phyloP scores from a whole-genome alignment of 1,140 invertebrate species.

The Rhopalosiphum padi region DNA sequence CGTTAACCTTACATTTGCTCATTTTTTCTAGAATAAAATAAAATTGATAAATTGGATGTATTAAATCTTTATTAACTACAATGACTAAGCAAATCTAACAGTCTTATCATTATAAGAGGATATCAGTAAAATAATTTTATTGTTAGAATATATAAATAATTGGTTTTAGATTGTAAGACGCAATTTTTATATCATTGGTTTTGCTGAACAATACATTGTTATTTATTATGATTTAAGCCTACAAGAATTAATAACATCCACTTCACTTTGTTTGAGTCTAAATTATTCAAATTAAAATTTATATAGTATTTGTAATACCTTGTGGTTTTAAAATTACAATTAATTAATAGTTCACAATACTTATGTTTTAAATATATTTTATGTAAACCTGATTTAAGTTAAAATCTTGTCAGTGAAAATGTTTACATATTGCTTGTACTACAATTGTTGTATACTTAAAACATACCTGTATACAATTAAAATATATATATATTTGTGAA shows the following conservation, averaged over 20 bases:
- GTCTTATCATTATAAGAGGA: not conserved
- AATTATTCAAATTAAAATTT: conserved; percentile 3
- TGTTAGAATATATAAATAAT: conserved; percentile 23
- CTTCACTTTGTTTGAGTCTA: not conserved
- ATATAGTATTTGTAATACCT: not conserved
- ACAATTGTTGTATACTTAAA: not conserved
- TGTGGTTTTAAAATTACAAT: not conserved
- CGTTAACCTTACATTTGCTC: not conserved
- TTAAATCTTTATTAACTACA: conserved; percentile 4
- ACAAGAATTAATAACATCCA: not conserved
- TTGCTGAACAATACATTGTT: not conserved
- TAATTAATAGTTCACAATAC: not conserved
- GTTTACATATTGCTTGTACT: not conserved
- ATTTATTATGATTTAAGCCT: not conserved
- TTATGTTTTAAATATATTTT: not conserved
- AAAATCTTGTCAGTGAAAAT: not conserved
- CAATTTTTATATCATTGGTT: conserved; percentile 16
- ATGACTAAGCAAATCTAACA: conserved; percentile 18
- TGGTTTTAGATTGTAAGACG: not conserved
- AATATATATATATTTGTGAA: not conserved
- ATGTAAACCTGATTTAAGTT: not conserved
- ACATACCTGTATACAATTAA: conserved; percentile 5
- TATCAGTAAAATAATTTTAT: conserved; percentile 35
- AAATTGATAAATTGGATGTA: not conserved
- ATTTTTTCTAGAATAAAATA: not conserved